Evolutionary conservation across 2,888 invertebrate genomes (phyloP), one percentile per base, ranked within the genome.

Genomic region (Lochmaea capreae): DNA sequence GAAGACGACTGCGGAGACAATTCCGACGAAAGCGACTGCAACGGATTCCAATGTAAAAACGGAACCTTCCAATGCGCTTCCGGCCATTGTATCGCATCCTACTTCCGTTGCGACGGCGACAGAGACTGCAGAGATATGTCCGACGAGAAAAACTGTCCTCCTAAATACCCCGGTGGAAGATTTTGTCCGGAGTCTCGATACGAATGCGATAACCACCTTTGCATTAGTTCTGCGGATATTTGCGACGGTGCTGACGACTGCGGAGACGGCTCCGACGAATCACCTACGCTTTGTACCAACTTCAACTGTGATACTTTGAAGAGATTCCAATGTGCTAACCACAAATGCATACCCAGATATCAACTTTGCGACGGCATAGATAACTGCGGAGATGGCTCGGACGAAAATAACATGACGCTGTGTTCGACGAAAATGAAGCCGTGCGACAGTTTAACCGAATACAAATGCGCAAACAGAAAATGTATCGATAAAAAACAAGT

Each of bases 1-100:
- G 97, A 98, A 86, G 96, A 98, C 85, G 98, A 99, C 85, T 99
- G 98, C 83, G 97, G 97, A 0, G 98, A 99, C 86, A 94, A 95
- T 81, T 94, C 95, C 3, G 99, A 99, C 84, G 97, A 97, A 86
- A 88, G 92, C 74, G 92, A 92, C 68, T 97, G 97, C 83, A 92
- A 92, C 65, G 93, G 93, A 4, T 96, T 94, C 87, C 92, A 93
- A 82, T 97, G 97, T 88, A 95, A 95, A 89, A 93, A 95, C 77
- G 95, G 95, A 46, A 95, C 95, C 14, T 97, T 97, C 93, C 95
- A 97, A 87, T 97, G 97, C 83, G 90, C 91, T 67, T 96, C 95
- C 16, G 97, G 97, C 0, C 98, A 98, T 85, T 98, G 98, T 84
- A 95, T 98, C 78, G 95, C 96, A 0, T 90, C 94, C 0, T 95